phyloP scores from a whole-genome alignment of 1,140 invertebrate species.

The Hylaeus volcanicus region DNA sequence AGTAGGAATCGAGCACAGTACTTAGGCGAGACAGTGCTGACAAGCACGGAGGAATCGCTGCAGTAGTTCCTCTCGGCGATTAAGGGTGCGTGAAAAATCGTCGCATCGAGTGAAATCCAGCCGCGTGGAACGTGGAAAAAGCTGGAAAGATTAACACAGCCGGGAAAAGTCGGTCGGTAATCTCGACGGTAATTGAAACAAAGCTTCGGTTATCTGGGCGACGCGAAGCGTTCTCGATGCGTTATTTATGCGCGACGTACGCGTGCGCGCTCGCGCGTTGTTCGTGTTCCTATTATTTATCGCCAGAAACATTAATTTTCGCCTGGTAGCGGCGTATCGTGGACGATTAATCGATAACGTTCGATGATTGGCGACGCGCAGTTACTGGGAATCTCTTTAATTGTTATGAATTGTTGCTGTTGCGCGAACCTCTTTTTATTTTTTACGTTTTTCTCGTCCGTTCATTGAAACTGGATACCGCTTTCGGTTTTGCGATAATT shows the following conservation, averaged over 20 bases:
- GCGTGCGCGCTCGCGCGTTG: constrained; percentile 16
- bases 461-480: too few species aligned
- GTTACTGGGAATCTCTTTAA: not conserved
- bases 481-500: too few species aligned
- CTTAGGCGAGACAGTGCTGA: not conserved
- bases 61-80: not conserved
- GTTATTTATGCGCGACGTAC: constrained; percentile 40
- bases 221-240: constrained; percentile 32
- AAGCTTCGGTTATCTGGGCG: constrained; percentile 45
- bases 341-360: constrained; percentile 36
- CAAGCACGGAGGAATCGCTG: not conserved
- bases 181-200: constrained; percentile 39
- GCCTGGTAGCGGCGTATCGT: constrained; percentile 6
- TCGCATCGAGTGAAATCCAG: not conserved
- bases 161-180: constrained; percentile 29
- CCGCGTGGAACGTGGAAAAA: not conserved
- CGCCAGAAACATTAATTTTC: constrained; percentile 41
- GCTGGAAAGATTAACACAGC: constrained; percentile 9
- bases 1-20: not conserved
- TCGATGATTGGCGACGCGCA: constrained; percentile 8
- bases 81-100: not conserved
- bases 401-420: not conserved
- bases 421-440: not conserved
- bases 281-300: constrained; percentile 37
- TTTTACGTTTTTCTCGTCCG: not conserved